Base-by-base conservation (phyloP, 2,797 vertebrate genomes). In the Ammospiza maritima region DNA sequence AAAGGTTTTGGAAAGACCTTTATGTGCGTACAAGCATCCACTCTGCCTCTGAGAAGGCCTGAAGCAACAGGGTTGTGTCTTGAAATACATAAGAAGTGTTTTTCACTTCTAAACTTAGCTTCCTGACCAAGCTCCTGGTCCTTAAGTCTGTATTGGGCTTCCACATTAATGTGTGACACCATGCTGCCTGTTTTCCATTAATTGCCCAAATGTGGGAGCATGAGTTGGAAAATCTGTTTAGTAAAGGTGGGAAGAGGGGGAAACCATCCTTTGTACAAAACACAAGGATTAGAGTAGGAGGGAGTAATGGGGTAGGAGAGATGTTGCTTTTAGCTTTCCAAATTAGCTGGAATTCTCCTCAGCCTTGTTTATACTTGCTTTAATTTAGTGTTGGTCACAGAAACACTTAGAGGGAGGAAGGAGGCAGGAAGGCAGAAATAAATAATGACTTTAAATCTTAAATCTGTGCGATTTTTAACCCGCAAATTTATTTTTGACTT, bases 391-490 rank as follows among this genome's bases (percentile, higher is more conserved):
- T 58, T 69, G 79, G 74, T 66, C 71, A 61, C 73, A 88, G 72
- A 77, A 92, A 84, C 61, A 77, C 29, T 78, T 87, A 80, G 7
- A 48, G 48, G 50, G 47, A 72, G 71, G 40, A 72, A 78, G 48
- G 20, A 62, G 25, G 18, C 47, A n/a, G 50, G n/a, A 61, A 65
- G 50, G 66, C 60, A 78, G 53, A 72, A 90, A 48, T 90, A 88
- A 95, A 80, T 66, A 85, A 92, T 51, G 34, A 45, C 47, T 38
- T 91, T 75, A 72, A 65, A 45, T 86, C 74, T 95, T 87, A 90
- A 86, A 40, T 90, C 74, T 93, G 29, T 73, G 60, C 81, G 84
- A n/a, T 76, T 94, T 97, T 92, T 89, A 94, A 96, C 76, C 84
- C 61, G 90, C 27, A 23, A 61, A 38, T 90, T 90, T 93, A 76